Percentiles rank a stretch among this genome's conserved stretches.
These are phyloP conservation scores for Halcyon senegalensis DNA, from an alignment of 2,113 vertebrate genomes.

Conservation along the genomic window DNA sequence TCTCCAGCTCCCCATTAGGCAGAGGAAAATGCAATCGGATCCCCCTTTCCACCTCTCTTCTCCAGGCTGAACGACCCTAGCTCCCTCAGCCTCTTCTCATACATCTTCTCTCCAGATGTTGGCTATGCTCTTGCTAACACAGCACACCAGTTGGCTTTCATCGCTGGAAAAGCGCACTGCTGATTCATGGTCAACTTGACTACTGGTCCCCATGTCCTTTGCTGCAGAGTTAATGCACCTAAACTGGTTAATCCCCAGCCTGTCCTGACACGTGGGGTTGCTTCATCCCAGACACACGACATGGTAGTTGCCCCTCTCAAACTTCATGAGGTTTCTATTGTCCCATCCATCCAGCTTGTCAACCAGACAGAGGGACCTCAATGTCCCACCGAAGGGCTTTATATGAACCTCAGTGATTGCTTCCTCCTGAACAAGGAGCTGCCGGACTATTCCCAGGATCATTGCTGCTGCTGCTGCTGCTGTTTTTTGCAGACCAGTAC, in stretches of 20 bases:
- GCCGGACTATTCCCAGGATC: not conserved
- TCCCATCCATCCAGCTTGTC: not conserved
- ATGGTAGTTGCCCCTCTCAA: not conserved
- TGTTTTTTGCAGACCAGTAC: not conserved
- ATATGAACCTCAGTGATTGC: not conserved
- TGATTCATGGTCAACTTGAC: not conserved
- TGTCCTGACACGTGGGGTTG: not conserved
- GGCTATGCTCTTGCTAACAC: not conserved
- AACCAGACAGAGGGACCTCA: not conserved
- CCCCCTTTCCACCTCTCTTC: not conserved
- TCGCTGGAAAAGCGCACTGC: not conserved
- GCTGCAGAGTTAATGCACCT: not conserved
- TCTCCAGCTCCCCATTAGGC: not conserved
- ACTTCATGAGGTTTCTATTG: not conserved
- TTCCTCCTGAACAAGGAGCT: not conserved
- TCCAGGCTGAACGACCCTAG: not conserved
- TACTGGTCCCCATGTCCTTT: not conserved
- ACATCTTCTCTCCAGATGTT: not conserved
- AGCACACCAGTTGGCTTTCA: not conserved
- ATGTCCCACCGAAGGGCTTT: not conserved
- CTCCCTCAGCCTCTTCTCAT: not conserved
- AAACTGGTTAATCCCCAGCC: not conserved
- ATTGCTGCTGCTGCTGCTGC: constrained; percentile 2
- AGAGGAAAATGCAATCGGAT: not conserved
- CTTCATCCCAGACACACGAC: not conserved